These are phyloP conservation scores for Chrysogorgia sp. DNA, from an alignment of 92 coral and sea anemone genomes.

Conservation along the genomic window DNA sequence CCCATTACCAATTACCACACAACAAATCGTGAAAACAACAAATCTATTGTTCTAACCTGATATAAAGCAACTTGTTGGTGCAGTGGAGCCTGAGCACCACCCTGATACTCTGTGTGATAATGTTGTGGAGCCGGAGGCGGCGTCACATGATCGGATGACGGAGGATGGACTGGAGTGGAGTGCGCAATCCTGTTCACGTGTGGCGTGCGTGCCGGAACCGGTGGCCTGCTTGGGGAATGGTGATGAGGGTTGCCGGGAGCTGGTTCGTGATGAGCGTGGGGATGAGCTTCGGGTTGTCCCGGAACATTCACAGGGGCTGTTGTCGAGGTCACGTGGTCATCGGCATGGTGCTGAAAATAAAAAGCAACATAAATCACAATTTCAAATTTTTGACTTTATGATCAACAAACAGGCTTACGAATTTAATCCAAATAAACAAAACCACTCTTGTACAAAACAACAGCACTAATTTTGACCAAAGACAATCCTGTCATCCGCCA, in stretches of 20 bases:
- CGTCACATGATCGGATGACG: conserved; percentile 29
- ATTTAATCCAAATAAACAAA: too few relatives aligned
- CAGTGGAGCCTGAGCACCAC: conserved; percentile 60
- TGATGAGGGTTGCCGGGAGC: conserved; percentile 68
- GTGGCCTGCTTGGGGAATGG: conserved; percentile 78
- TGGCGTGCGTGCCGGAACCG: conserved; percentile 79
- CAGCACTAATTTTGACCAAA: too few relatives aligned
- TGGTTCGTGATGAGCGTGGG: conserved; percentile 24
- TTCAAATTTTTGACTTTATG: too few relatives aligned
- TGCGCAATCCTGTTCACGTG: conserved; percentile 75
- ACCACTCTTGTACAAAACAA: too few relatives aligned
- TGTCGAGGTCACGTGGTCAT: neutral
- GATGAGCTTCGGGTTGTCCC: conserved; percentile 31
- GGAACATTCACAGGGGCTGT: conserved; percentile 27
- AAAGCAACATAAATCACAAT: neutral
- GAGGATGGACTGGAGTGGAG: conserved; percentile 41
- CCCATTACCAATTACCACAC: too few relatives aligned
- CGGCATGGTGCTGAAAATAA: neutral
- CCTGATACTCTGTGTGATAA: conserved; percentile 38
- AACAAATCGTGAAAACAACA: too few relatives aligned
- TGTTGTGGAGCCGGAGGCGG: conserved; percentile 34
- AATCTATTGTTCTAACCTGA: conserved; percentile 62
- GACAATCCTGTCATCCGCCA: too few relatives aligned
- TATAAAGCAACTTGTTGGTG: conserved; percentile 86
- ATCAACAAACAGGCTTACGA: too few relatives aligned